Conservation (phyloP, 2,113 vertebrate genomes). For the Muntiacus reevesi region DNA sequence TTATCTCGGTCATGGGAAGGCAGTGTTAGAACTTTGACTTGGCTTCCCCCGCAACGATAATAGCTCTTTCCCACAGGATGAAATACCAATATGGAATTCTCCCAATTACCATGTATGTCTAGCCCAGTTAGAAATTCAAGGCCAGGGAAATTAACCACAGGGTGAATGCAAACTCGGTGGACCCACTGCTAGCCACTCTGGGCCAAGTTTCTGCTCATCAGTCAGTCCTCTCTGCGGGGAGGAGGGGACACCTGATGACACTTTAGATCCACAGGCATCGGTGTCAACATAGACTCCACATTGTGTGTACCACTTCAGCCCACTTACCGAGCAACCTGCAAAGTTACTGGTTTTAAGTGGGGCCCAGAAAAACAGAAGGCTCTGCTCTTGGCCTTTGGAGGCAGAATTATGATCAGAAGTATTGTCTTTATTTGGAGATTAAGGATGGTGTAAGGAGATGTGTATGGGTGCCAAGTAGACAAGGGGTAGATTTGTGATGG, state of each 20-base stretch:
- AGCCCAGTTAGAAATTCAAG: neutral
- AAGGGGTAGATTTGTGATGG: neutral
- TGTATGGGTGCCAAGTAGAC: neutral
- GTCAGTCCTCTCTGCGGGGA: neutral
- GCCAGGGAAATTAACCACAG: neutral
- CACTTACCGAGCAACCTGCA: neutral
- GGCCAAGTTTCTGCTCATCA: neutral
- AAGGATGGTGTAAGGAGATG: neutral
- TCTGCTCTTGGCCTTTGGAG: neutral
- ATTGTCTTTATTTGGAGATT: neutral
- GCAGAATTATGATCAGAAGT: neutral
- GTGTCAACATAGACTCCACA: neutral
- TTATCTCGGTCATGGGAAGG: neutral
- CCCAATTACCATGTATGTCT: neutral
- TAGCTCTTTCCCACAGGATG: neutral
- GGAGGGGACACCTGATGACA: neutral
- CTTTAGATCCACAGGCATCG: fast-evolving
- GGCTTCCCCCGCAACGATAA: neutral
- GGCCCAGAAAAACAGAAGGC: neutral
- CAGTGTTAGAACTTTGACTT: neutral
- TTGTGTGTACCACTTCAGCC: neutral
- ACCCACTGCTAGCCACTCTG: neutral
- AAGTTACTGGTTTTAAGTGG: neutral
- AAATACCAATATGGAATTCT: neutral
- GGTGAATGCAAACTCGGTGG: neutral